Base-by-base conservation (phyloP, 2,797 vertebrate species). In the Philypnodon macrostomus region DNA sequence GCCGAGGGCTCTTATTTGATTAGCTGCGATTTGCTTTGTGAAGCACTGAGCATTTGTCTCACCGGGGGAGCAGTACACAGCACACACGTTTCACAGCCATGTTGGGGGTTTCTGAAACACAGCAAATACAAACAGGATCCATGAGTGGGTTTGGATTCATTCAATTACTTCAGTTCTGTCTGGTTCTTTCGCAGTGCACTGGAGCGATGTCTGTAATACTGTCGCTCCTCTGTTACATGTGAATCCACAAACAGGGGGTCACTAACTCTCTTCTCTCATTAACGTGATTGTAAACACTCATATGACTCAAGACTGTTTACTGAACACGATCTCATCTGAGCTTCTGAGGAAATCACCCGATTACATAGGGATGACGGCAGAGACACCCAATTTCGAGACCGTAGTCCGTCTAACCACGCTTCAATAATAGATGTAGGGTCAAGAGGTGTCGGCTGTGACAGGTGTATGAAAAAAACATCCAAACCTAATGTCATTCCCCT, bases 1-100 rank as follows among this genome's bases (percentile, higher is more conserved):
- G 64, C 65, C 77, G 66, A 87, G 78, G 58, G 74, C 80, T 80
- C 78, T 83, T 81, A 85, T 85, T 85, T 85, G 86, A 87, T 85
- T 85, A 85, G 80, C 79, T 81, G 79, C 58, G 45, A 82, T 88
- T 85, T 81, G 76, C 75, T 85, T 81, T 80, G 78, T 80, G 80
- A 80, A 69, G 70, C 80, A 49, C 54, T 47, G 66, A 81, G 80
- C 77, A 64, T 81, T 84, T 76, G 81, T 58, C 73, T 77, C 77
- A 71, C 56, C 35, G 5, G 69, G 78, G 70, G 69, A 77, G 63
- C 52, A 27, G 42, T 14, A 44, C 67, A 77, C 68, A 56, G 33
- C 55, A 60, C 58, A 67, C 47, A 63, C 48, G 37, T 16, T 19
- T 24, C 29, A 39, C 30, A 37, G 8, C 13, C 18, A 51, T 52